Conservation (phyloP, 2,888 invertebrate genomes). For the Sipunculus nudus region DNA sequence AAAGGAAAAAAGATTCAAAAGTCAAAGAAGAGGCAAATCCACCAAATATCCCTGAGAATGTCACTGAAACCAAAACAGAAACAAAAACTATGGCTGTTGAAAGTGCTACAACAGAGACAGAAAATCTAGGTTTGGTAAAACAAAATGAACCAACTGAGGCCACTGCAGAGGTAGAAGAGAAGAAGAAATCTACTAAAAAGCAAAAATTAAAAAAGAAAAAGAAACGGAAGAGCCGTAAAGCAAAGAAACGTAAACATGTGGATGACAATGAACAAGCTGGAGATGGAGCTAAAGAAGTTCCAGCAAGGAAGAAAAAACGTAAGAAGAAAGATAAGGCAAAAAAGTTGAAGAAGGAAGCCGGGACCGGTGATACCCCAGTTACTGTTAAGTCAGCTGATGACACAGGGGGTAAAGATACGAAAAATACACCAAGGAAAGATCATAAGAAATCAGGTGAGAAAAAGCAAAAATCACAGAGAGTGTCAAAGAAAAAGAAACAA, state of each 20-base stretch:
- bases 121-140: not conserved
- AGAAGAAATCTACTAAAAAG: not conserved
- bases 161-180: not conserved
- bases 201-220: constrained; percentile 48
- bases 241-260: constrained; percentile 31
- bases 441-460: too few species aligned
- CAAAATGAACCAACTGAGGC: not conserved
- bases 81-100: not conserved
- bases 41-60: too few species aligned
- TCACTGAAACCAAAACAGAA: not conserved
- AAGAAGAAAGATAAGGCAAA: constrained; percentile 15
- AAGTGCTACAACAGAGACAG: not conserved
- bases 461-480: too few species aligned
- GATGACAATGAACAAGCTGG: constrained; percentile 10
- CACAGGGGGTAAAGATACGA: not conserved
- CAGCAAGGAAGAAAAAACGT: constrained; percentile 10
- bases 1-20: too few species aligned
- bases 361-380: too few species aligned
- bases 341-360: constrained; percentile 1
- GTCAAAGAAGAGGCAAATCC: too few species aligned
- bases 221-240: constrained; percentile 37
- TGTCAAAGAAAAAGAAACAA: constrained; percentile 3
- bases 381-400: too few species aligned
- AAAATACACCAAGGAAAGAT: constrained; percentile 2
- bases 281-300: not conserved